phyloP scores from a whole-genome alignment of 1,140 invertebrate genomes.

The Heterodera schachtii region DNA sequence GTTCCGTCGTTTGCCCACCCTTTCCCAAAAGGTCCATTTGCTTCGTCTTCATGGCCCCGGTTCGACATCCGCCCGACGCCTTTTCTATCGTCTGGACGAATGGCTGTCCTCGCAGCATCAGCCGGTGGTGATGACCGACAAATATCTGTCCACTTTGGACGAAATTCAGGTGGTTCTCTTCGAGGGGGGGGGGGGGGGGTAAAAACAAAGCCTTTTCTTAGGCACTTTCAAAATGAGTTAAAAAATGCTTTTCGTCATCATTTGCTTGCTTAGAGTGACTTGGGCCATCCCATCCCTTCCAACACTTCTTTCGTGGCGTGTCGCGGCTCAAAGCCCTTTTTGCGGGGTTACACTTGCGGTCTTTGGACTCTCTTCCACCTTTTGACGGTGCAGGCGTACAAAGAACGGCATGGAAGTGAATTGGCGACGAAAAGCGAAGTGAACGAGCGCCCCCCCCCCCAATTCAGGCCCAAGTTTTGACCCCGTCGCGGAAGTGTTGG shows the following conservation, averaged over 20 bases:
- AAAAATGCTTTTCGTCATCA: constrained; percentile 1
- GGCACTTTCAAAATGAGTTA: too few species aligned
- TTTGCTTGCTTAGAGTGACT: constrained; percentile 31
- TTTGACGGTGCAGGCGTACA: constrained; percentile 79
- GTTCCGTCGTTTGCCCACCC: too few species aligned
- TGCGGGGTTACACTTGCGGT: constrained; percentile 87
- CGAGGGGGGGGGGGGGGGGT: too few species aligned
- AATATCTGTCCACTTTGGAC: constrained; percentile 57
- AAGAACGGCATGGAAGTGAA: constrained; percentile 66
- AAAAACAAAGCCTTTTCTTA: too few species aligned
- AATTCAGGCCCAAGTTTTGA: constrained; percentile 58
- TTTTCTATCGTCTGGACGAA: constrained; percentile 62
- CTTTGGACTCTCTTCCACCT: constrained; percentile 93
- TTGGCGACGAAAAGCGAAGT: background rate
- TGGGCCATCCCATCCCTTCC: constrained; percentile 42
- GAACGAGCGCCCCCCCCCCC: too few species aligned
- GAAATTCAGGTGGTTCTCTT: constrained; percentile 45
- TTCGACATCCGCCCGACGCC: constrained; percentile 56
- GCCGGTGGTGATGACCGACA: constrained; percentile 49
- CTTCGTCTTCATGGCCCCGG: constrained; percentile 60
- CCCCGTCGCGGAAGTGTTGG: constrained; percentile 71
- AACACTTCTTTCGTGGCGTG: constrained; percentile 71
- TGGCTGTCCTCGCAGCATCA: constrained; percentile 47
- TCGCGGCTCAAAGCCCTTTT: constrained; percentile 75
- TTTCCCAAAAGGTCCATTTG: constrained; percentile 50